Evolutionary conservation across 2,888 invertebrate genomes (phyloP).

Genomic region (Heliconius hortense): DNA sequence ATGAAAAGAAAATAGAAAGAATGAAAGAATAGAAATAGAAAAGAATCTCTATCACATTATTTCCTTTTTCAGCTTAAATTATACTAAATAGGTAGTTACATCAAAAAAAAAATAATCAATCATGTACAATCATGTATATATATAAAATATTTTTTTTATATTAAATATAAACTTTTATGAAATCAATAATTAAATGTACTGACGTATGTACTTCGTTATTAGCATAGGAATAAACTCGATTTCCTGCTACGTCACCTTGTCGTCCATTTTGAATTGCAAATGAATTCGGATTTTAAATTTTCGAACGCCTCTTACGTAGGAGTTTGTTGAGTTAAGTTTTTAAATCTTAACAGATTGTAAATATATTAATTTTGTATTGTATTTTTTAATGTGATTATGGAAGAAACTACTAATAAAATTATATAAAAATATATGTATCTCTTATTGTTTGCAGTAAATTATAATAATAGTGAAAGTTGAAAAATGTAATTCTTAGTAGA

Average conservation of each 20-base stretch:
- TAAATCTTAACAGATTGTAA: slow-evolving; percentile 38
- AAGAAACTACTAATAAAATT: not conserved
- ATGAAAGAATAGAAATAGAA: too few species aligned
- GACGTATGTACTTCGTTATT: slow-evolving; percentile 43
- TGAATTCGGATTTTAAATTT: slow-evolving; percentile 70
- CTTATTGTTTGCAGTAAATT: not conserved
- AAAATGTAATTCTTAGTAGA: not conserved
- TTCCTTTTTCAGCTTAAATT: not conserved
- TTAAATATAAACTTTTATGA: slow-evolving; percentile 24
- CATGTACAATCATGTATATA: not conserved
- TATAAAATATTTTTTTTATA: not conserved
- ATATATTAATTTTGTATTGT: slow-evolving; percentile 28
- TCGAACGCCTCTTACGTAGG: slow-evolving; percentile 65
- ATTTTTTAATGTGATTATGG: not conserved
- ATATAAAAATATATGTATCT: not conserved
- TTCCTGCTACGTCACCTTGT: slow-evolving; percentile 73
- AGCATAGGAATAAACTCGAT: slow-evolving; percentile 55
- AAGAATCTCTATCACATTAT: not conserved
- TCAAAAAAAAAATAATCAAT: not conserved
- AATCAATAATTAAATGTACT: slow-evolving; percentile 39
- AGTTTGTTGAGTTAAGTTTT: slow-evolving; percentile 47
- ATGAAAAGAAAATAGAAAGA: too few species aligned
- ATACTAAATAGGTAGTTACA: not conserved
- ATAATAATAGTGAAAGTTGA: not conserved
- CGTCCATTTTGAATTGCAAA: slow-evolving; percentile 65